Conservation (phyloP, 2,888 invertebrate species). For the Lissonota sp. region DNA sequence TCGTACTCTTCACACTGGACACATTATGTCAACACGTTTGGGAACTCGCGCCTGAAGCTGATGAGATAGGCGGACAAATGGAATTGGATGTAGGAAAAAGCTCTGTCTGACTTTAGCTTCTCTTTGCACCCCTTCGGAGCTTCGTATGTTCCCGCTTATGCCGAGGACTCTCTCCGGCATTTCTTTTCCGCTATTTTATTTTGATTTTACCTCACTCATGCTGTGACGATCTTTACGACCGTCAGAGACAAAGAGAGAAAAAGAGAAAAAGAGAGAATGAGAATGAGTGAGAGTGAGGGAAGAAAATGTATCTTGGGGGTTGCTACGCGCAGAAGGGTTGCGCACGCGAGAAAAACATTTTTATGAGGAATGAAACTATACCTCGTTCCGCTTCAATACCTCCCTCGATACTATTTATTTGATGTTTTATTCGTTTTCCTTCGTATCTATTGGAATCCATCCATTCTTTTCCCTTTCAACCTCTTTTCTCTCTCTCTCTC, state of each 20-base stretch:
- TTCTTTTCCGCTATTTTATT: constrained; percentile 27
- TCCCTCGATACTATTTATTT: not conserved
- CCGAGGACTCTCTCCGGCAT: not conserved
- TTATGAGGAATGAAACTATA: constrained; percentile 54
- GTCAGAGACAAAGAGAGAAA: constrained; percentile 1
- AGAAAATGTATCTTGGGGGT: not conserved
- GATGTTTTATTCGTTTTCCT: constrained; percentile 1
- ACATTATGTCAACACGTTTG: not conserved
- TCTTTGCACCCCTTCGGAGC: constrained; percentile 1
- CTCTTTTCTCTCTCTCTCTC: not conserved
- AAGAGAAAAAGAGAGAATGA: not conserved
- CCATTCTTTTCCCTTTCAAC: not conserved
- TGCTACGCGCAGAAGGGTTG: constrained; percentile 24
- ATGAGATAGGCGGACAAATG: not conserved
- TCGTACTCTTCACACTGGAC: too few species aligned
- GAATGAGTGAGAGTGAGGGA: not conserved
- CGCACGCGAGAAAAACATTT: constrained; percentile 51
- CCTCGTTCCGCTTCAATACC: constrained; percentile 17
- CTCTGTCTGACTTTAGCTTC: not conserved
- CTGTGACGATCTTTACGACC: constrained; percentile 46
- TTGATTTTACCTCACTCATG: constrained; percentile 13
- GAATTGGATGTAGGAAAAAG: constrained; percentile 22
- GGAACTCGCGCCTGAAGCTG: not conserved
- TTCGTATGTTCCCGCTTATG: not conserved
- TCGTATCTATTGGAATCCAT: not conserved